Conservation (phyloP, 2,888 invertebrate species). For the Cryptophagus acutangulus region DNA sequence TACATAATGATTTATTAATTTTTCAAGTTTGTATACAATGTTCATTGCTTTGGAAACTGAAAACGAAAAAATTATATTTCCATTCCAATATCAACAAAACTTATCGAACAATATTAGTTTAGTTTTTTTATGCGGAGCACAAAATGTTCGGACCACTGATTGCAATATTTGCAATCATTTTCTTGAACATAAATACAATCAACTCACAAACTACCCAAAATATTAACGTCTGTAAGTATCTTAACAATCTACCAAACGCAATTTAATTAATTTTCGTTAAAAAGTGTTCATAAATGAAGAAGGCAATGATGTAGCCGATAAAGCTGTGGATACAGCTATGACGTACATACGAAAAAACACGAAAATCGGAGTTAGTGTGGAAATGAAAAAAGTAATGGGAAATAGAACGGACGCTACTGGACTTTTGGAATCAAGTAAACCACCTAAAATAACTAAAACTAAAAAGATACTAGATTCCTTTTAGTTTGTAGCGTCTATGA, state of each 20-base stretch:
- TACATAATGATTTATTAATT: background rate
- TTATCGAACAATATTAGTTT: no score
- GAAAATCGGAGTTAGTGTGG: slow-evolving; percentile 60
- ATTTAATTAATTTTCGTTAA: slow-evolving; percentile 3
- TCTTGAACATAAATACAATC: no score
- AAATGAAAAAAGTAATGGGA: slow-evolving; percentile 60
- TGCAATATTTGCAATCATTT: no score
- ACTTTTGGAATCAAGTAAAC: slow-evolving; percentile 65
- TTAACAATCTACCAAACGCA: slow-evolving; percentile 3
- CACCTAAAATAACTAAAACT: slow-evolving; percentile 5
- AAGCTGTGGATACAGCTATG: slow-evolving; percentile 65
- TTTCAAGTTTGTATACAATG: background rate
- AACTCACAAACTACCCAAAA: slow-evolving; percentile 63
- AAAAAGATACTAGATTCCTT: background rate
- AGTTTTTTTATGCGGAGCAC: no score
- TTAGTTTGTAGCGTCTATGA: slow-evolving; percentile 70
- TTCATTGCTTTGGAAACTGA: background rate
- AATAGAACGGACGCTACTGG: slow-evolving; percentile 68
- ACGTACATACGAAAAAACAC: slow-evolving; percentile 67
- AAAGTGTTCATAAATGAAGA: slow-evolving; percentile 72
- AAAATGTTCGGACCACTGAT: no score
- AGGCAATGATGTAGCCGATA: slow-evolving; percentile 65
- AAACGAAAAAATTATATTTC: no score
- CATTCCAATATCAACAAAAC: no score
- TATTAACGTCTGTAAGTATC: slow-evolving; percentile 66